Evolutionary conservation across 2,888 invertebrate genomes (phyloP).

Genomic region (Aproaerema taeniolella): DNA sequence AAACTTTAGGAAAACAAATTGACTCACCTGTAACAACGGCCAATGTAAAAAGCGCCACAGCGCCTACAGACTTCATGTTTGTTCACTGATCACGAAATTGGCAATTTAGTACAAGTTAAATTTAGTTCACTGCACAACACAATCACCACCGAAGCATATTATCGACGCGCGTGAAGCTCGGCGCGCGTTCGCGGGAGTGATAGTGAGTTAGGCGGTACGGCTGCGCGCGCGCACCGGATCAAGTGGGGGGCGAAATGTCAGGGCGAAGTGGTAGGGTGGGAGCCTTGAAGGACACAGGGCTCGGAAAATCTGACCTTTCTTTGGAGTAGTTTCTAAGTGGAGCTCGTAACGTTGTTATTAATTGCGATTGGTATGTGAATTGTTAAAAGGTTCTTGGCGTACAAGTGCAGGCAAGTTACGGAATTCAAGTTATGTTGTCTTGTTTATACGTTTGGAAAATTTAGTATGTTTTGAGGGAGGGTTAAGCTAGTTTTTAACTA

Average conservation of each 20-base stretch:
- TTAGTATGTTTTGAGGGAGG: too few species aligned
- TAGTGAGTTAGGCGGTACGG: constrained; percentile 35
- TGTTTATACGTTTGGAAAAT: too few species aligned
- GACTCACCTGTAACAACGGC: constrained; percentile 59
- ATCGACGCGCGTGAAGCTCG: constrained; percentile 62
- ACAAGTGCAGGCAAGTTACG: too few species aligned
- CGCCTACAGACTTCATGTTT: constrained; percentile 61
- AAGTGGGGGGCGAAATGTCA: constrained; percentile 57
- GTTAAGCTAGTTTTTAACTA: too few species aligned
- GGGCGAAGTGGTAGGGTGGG: constrained; percentile 29
- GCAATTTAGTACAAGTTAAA: constrained; percentile 19
- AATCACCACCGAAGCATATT: constrained; percentile 68
- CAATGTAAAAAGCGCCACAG: constrained; percentile 48
- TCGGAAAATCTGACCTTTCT: neutral
- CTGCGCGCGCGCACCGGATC: constrained; percentile 24
- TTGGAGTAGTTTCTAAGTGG: neutral
- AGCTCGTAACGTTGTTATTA: too few species aligned
- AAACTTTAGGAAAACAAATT: constrained; percentile 1
- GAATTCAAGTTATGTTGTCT: too few species aligned
- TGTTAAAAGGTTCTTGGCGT: too few species aligned
- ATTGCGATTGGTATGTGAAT: too few species aligned
- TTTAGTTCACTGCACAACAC: constrained; percentile 50
- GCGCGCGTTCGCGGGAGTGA: constrained; percentile 62
- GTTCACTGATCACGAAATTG: constrained; percentile 45
- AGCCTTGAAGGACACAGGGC: neutral